phyloP scores from a whole-genome alignment of 2,888 invertebrate species.

The Galerucella calmariensis region DNA sequence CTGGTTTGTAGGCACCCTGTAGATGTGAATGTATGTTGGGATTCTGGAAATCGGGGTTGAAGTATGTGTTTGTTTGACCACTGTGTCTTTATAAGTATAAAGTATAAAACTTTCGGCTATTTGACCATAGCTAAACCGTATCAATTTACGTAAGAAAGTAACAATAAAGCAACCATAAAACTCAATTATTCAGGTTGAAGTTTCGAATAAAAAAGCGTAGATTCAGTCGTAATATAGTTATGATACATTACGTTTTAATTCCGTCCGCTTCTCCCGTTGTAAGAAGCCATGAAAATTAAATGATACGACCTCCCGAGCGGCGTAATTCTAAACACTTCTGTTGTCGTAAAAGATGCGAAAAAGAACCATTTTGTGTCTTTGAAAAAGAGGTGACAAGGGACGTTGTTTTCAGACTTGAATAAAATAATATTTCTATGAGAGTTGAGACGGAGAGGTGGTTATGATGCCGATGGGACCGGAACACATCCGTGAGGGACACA shows the following conservation, averaged over 20 bases:
- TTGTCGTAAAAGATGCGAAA: conserved; percentile 64
- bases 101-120: conserved; percentile 5
- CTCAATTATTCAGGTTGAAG: conserved; percentile 56
- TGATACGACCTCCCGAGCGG: conserved; percentile 63
- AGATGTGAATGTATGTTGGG: no score
- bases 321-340: conserved; percentile 66
- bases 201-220: conserved; percentile 51
- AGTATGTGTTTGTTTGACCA: no score
- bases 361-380: conserved; percentile 63
- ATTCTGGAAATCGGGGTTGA: no score
- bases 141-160: conserved; percentile 41
- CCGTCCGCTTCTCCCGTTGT: conserved; percentile 53
- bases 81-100: no score
- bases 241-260: conserved; percentile 63
- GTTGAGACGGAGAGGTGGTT: conserved; percentile 57
- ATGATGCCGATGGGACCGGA: conserved; percentile 61
- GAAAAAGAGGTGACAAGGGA: conserved; percentile 64
- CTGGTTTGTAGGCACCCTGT: no score
- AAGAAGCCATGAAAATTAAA: conserved; percentile 64
- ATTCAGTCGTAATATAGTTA: conserved; percentile 62
- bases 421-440: conserved; percentile 64
- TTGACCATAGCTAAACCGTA: conserved; percentile 18
- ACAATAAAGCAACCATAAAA: conserved; percentile 51
- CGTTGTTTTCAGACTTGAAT: conserved; percentile 62
- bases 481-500: conserved; percentile 62